Evolutionary conservation across 2,888 invertebrate genomes (phyloP).

Genomic region (Drosophila melanosoma): DNA sequence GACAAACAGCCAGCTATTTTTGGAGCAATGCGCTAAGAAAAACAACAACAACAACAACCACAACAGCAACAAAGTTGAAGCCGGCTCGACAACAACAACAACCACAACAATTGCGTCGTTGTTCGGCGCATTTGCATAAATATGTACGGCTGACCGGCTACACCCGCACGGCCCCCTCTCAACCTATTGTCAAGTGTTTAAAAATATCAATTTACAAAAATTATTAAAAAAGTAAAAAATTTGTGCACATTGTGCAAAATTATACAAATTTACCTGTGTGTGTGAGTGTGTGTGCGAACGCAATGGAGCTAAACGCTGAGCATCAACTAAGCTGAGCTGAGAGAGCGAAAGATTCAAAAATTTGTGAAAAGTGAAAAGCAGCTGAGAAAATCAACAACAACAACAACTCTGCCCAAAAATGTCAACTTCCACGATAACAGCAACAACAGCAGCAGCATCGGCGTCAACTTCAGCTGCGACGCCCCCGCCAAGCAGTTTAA

Average conservation of each 20-base stretch:
- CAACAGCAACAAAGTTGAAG: slow-evolving; percentile 19
- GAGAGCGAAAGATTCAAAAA: slow-evolving; percentile 38
- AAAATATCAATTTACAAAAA: slow-evolving; percentile 34
- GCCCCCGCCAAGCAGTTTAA: slow-evolving; percentile 43
- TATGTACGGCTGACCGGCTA: slow-evolving; percentile 44
- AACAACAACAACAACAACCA: slow-evolving; percentile 24
- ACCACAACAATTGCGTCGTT: slow-evolving; percentile 23
- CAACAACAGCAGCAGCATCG: slow-evolving; percentile 41
- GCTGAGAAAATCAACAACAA: slow-evolving; percentile 29
- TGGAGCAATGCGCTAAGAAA: slow-evolving; percentile 56
- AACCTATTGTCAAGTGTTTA: slow-evolving; percentile 49
- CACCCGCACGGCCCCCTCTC: slow-evolving; percentile 6
- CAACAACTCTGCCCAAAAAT: slow-evolving; percentile 42
- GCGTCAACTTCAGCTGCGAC: slow-evolving; percentile 48
- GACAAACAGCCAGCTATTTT: slow-evolving; percentile 38
- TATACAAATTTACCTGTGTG: slow-evolving; percentile 46
- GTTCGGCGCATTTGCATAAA: slow-evolving; percentile 60
- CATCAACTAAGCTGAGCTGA: slow-evolving; percentile 38
- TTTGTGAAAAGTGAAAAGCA: slow-evolving; percentile 37
- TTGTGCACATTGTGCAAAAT: slow-evolving; percentile 48
- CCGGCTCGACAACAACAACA: slow-evolving; percentile 33
- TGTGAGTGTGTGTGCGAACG: slow-evolving; percentile 34
- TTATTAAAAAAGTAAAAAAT: slow-evolving; percentile 14
- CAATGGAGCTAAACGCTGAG: slow-evolving; percentile 47
- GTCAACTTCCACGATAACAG: slow-evolving; percentile 63